A percentile compares a stretch with the other conserved stretches of the same genome.
phyloP scores from a whole-genome alignment of 2,888 invertebrate genomes.

The Apamea crenata region DNA sequence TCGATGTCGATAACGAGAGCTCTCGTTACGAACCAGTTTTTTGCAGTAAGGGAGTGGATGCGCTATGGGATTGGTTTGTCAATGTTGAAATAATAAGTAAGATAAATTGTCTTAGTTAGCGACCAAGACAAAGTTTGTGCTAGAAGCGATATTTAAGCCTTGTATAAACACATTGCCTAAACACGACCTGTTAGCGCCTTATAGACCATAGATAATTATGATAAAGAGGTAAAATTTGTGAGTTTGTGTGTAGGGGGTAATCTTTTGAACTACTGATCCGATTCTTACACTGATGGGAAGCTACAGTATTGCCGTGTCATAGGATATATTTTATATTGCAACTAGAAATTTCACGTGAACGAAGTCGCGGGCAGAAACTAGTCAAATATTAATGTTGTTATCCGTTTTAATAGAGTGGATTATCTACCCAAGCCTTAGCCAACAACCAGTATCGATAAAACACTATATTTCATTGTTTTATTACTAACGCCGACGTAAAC shows the following conservation, averaged over 20 bases:
- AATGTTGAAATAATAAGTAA: constrained; percentile 9
- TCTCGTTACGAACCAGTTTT: constrained; percentile 70
- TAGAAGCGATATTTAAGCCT: not conserved
- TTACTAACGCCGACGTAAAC: constrained; percentile 50
- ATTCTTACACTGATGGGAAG: not conserved
- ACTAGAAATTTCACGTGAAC: not conserved
- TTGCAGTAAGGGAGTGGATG: constrained; percentile 16
- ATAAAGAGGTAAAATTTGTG: not conserved
- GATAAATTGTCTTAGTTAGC: not conserved
- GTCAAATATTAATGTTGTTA: constrained; percentile 8
- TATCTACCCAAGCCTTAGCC: not conserved
- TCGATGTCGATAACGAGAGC: constrained; percentile 68
- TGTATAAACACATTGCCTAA: not conserved
- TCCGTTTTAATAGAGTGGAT: not conserved
- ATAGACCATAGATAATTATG: not conserved
- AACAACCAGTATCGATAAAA: constrained; percentile 29
- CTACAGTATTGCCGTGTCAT: not conserved
- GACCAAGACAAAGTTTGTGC: not conserved
- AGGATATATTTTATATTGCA: not conserved
- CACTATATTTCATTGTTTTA: constrained; percentile 51
- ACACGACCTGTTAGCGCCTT: not conserved
- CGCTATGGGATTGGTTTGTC: constrained; percentile 10
- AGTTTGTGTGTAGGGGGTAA: not conserved
- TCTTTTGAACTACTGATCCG: not conserved
- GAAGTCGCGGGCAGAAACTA: not conserved